phyloP scores from a whole-genome alignment of 1,140 invertebrate species.

The Bombus confusus region DNA sequence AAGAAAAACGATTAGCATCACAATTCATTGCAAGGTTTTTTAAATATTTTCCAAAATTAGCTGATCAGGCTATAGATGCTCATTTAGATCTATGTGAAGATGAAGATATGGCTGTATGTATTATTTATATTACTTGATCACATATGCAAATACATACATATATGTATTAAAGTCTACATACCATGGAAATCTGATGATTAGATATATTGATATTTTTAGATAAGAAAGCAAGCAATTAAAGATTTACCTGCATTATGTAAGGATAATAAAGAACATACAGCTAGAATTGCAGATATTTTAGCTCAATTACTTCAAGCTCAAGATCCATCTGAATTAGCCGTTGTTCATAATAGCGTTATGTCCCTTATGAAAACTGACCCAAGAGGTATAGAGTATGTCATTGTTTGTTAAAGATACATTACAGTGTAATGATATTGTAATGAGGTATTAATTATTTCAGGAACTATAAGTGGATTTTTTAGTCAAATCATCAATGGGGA shows the following conservation, averaged over 20 bases:
- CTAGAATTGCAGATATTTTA: slow-evolving; percentile 95
- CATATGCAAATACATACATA: background rate
- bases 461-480: slow-evolving; percentile 92
- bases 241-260: slow-evolving; percentile 94
- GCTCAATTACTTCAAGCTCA: slow-evolving; percentile 94
- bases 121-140: slow-evolving; percentile 1
- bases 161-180: background rate
- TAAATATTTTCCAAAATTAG: slow-evolving; percentile 93
- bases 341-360: slow-evolving; percentile 89
- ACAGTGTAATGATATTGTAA: background rate
- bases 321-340: slow-evolving; percentile 90
- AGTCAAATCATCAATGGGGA: slow-evolving; percentile 92
- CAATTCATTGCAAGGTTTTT: slow-evolving; percentile 98
- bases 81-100: slow-evolving; percentile 98
- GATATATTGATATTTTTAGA: slow-evolving; percentile 83
- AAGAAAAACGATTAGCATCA: slow-evolving; percentile 95
- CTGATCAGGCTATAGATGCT: slow-evolving; percentile 94
- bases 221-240: slow-evolving; percentile 97
- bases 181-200: slow-evolving; percentile 19
- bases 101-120: slow-evolving; percentile 93
- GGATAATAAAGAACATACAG: slow-evolving; percentile 91
- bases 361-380: slow-evolving; percentile 86
- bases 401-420: background rate
- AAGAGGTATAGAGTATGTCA: slow-evolving; percentile 80
- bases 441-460: slow-evolving; percentile 71